Conservation (phyloP, 2,888 invertebrate species). For the Nomada hirtipes region DNA sequence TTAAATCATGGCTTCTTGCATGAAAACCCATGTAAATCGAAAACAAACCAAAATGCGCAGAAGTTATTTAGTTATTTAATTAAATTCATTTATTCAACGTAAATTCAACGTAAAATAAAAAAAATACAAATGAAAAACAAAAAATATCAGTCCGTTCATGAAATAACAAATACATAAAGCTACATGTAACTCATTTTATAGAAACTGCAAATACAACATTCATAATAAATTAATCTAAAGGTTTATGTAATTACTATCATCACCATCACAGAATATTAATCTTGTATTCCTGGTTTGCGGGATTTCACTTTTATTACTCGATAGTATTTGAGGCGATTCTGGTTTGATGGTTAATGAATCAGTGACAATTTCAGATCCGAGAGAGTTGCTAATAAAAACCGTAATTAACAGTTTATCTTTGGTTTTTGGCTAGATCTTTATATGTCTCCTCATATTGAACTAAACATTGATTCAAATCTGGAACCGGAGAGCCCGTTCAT, state of each 20-base stretch:
- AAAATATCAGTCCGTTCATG: constrained; percentile 1
- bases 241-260: constrained; percentile 4
- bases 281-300: constrained; percentile 5
- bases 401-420: constrained; percentile 15
- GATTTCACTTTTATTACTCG: constrained; percentile 8
- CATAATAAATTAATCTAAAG: not conserved
- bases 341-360: constrained; percentile 20
- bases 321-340: constrained; percentile 13
- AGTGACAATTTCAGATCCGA: constrained; percentile 16
- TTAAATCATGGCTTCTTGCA: too few species aligned
- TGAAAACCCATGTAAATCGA: not conserved
- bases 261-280: constrained; percentile 5
- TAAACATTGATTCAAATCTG: constrained; percentile 12
- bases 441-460: constrained; percentile 2
- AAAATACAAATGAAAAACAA: not conserved
- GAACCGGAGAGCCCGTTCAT: constrained; percentile 17
- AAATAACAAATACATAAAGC: constrained; percentile 10
- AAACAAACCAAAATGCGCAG: constrained; percentile 1
- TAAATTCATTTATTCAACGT: not conserved
- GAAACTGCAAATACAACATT: not conserved
- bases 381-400: constrained; percentile 20
- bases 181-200: constrained; percentile 13
- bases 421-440: constrained; percentile 6
- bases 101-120: constrained; percentile 1
- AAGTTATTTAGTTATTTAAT: constrained; percentile 3